Base-by-base conservation (phyloP, 2,113 vertebrate genomes). In the Petromus typicus region DNA sequence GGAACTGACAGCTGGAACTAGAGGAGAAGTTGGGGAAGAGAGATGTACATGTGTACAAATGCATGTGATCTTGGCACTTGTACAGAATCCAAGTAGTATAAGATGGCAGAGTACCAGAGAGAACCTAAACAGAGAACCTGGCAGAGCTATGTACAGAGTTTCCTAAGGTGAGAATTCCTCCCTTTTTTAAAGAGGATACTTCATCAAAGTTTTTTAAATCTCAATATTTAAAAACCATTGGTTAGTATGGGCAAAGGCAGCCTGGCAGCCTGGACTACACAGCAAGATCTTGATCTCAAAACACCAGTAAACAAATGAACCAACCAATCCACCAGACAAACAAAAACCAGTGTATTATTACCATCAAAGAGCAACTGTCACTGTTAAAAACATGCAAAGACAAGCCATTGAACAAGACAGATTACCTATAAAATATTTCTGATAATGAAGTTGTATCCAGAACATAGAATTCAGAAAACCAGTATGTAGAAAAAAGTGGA, bases 381-480 rank as follows among this genome's bases (percentile, higher is more conserved):
- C 40, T 82, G 43, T 82, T 93, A 86, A 93, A 79, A 93, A 89
- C 22, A 75, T 54, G 56, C 85, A 91, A 91, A 69, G 40, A 9
- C 43, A 84, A 91, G 16, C 22, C 30, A 56, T 3, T 81, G 25
- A 73, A 11, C 63, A 91, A 11, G 40, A 69, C 37, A 81, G 83
- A 71, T 88, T 57, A 83, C 76, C 59, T 90, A 86, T 7, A 82
- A 66, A 79, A 90, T 48, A 87, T 67, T 69, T 56, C 3, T 90
- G 54, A 94, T 67, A 64, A 79, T 40, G 8, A 34, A 64, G 30
- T 73, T 95, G 2, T 54, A 88, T 40, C 30, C 4, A 51, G 30
- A 83, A 51, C 32, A 73, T 18, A 3, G 32, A 90, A 79, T 86
- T 92, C 73, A 56, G 27, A 78, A 89, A 88, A 82, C 27, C 61